Evolutionary conservation across 37 sponge, comb jelly and placozoan species (phyloP), one percentile per base, ranked within the genome.

Genomic region (Axinella damicornis): DNA sequence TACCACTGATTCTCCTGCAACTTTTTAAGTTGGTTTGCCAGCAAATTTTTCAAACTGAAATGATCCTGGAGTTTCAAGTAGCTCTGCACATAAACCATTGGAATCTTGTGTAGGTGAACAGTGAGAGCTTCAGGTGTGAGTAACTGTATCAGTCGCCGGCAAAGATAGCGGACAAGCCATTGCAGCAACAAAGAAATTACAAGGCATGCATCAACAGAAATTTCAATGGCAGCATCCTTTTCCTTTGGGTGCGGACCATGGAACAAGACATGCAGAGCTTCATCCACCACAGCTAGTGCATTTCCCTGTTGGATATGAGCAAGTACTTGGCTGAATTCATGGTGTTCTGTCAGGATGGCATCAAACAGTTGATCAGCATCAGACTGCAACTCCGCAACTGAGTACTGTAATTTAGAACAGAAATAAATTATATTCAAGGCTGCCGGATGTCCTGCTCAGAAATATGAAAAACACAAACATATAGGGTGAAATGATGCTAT

Each of bases 51-150:
- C 40, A 93, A 53, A 52, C 78, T 70, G 57, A 93, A 93, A 60
- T 93, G 94, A 40, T 36, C 64, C 78, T 93, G 94, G 53, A 83
- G 75, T 0, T 61, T 70, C 17, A 93, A 71, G 83, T 93, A 93
- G 46, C 63, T 52, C 53, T 67, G 32, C 35, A 85, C 17, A 31
- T 65, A 89, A 32, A 57, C 77, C 21, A 28, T 24, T 22, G 78
- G 83, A 11, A 89, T 66, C 57, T 58, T 63, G 28, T 36, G 46
- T 63, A 59, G 28, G 30, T 88, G 54, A 25, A 81, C 5, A 39
- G 77, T 73, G 46, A 85, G 69, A 4, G 76, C 91, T 20, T 85
- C 86, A 31, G 85, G 77, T 17, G 86, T 78, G 69, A 83, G 57
- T 25, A 90, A 21, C 73, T 90, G 85, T 71, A 90, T 53, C 12